These are phyloP conservation scores for Porites evermanni DNA, from an alignment of 92 coral and sea anemone species.

Conservation along the genomic window DNA sequence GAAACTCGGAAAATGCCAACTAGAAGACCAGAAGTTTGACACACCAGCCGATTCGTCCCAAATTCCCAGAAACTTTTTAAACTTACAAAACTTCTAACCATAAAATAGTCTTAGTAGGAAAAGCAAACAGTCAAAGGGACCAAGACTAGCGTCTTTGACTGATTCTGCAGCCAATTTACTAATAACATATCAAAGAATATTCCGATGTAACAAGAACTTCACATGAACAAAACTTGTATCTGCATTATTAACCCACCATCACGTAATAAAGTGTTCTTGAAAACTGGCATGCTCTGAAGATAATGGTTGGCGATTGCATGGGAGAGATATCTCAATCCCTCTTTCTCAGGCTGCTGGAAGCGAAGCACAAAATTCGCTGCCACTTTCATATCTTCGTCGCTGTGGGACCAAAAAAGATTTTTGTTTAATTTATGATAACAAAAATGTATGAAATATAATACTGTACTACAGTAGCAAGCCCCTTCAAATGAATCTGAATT, in stretches of 20 bases:
- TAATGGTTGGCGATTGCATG: constrained; percentile 71
- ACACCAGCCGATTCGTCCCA: no score
- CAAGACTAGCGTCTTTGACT: neutral
- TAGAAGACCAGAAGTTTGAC: no score
- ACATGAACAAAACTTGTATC: neutral
- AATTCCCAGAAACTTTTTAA: no score
- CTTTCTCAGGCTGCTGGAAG: constrained; percentile 72
- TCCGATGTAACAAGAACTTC: no score
- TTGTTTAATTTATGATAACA: no score
- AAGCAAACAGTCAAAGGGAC: no score
- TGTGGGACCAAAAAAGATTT: constrained; percentile 15
- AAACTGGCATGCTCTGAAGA: constrained; percentile 91
- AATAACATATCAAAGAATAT: neutral
- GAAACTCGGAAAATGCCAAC: no score
- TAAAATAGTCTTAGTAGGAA: no score
- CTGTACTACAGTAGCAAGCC: neutral
- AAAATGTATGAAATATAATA: no score
- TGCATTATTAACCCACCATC: constrained; percentile 68
- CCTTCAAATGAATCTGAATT: no score
- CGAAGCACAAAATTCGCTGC: constrained; percentile 75
- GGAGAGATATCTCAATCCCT: constrained; percentile 73
- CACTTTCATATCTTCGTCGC: constrained; percentile 95
- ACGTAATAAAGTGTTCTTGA: constrained; percentile 75
- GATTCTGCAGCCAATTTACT: neutral
- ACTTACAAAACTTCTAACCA: no score